Conservation (phyloP, 2,888 invertebrate species). For the Colostygia pectinataria region DNA sequence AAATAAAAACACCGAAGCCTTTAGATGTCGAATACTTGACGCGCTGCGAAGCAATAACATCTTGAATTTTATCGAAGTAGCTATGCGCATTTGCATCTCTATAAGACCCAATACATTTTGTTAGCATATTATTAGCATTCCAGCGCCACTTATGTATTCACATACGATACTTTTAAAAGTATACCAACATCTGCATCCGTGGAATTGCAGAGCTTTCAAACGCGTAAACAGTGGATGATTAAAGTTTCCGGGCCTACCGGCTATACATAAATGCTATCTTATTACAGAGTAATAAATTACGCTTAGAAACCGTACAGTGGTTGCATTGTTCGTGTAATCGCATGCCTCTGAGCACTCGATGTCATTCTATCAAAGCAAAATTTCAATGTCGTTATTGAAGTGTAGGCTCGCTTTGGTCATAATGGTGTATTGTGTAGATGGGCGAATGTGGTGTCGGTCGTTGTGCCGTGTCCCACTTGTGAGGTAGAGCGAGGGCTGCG, state of each 20-base stretch:
- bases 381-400: conserved; percentile 66
- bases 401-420: conserved; percentile 52
- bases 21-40: conserved; percentile 70
- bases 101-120: conserved; percentile 71
- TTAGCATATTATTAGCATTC: conserved; percentile 72
- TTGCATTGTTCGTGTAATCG: conserved; percentile 54
- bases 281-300: conserved; percentile 36
- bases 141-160: conserved; percentile 52
- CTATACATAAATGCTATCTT: conserved; percentile 22
- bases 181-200: conserved; percentile 11
- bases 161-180: conserved; percentile 28
- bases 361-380: conserved; percentile 62
- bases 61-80: conserved; percentile 72
- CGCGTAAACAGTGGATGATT: conserved; percentile 26
- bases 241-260: conserved; percentile 23
- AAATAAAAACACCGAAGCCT: conserved; percentile 70
- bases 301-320: conserved; percentile 45
- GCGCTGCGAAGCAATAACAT: conserved; percentile 73
- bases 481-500: conserved; percentile 47
- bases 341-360: conserved; percentile 59
- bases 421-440: conserved; percentile 69
- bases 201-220: conserved; percentile 21
- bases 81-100: conserved; percentile 75
- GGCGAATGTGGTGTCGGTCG: conserved; percentile 49
- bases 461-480: conserved; percentile 54